phyloP scores from a whole-genome alignment of 2,113 vertebrate species.

The Heliornis fulica region DNA sequence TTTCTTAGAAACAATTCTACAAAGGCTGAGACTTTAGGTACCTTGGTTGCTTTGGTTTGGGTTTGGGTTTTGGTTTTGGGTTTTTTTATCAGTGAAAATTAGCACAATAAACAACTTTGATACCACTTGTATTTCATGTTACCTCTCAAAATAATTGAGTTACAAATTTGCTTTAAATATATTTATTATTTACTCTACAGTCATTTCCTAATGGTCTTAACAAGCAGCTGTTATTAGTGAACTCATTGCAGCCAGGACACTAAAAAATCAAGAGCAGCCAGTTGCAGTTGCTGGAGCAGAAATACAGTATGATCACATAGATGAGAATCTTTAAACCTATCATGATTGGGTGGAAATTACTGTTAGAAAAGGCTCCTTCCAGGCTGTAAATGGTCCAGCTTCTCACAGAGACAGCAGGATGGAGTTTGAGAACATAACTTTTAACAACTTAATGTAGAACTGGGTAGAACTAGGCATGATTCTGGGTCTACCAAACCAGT shows the following conservation, averaged over 20 bases:
- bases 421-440: background rate
- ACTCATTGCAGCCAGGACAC: background rate
- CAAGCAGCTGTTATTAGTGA: background rate
- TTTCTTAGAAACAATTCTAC: background rate
- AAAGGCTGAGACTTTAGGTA: background rate
- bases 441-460: background rate
- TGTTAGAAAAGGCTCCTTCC: background rate
- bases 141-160: background rate
- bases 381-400: background rate
- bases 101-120: background rate
- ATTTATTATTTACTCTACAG: background rate
- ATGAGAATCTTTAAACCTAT: background rate
- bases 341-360: background rate
- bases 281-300: background rate
- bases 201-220: background rate
- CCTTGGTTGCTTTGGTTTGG: too few species aligned
- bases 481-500: background rate
- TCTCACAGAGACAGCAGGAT: background rate
- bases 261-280: background rate
- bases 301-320: background rate
- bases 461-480: background rate
- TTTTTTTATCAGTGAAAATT: background rate
- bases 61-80: too few species aligned
- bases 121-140: background rate
- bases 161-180: background rate